Evolutionary conservation across 1,140 invertebrate species (phyloP).

Genomic region (Brachionus rotundiformis): DNA sequence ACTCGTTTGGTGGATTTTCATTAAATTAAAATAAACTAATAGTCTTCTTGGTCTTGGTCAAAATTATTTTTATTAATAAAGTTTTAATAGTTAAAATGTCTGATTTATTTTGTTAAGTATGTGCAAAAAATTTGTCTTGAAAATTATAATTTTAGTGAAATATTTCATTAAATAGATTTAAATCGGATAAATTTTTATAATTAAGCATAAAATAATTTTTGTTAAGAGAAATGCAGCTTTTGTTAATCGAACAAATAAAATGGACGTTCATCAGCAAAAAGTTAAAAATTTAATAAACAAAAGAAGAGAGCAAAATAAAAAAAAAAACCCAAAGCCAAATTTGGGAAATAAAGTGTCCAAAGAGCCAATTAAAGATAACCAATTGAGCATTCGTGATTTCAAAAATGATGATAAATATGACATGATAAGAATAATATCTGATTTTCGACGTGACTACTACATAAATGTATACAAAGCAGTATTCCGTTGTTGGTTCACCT

Average conservation of each 20-base stretch:
- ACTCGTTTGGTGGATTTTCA: conserved; percentile 48
- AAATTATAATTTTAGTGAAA: conserved; percentile 25
- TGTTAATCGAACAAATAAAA: not conserved
- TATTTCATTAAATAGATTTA: not conserved
- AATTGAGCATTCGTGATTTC: conserved; percentile 29
- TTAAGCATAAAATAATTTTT: not conserved
- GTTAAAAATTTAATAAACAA: conserved; percentile 20
- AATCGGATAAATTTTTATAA: not conserved
- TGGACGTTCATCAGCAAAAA: conserved; percentile 9
- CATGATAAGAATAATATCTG: conserved; percentile 18
- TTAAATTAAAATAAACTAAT: not conserved
- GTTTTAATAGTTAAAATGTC: not conserved
- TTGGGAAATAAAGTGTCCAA: not conserved
- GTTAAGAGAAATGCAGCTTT: not conserved
- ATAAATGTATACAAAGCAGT: not conserved
- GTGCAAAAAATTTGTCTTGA: not conserved
- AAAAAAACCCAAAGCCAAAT: not conserved
- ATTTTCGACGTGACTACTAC: conserved; percentile 29
- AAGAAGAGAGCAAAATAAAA: not conserved
- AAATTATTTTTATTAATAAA: not conserved
- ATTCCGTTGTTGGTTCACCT: conserved; percentile 48
- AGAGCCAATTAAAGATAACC: not conserved
- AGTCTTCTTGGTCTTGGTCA: not conserved
- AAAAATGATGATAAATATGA: conserved; percentile 43
- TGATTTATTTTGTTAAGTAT: too few species aligned